Conservation (phyloP, 2,888 invertebrate species). For the Pammene aurita region DNA sequence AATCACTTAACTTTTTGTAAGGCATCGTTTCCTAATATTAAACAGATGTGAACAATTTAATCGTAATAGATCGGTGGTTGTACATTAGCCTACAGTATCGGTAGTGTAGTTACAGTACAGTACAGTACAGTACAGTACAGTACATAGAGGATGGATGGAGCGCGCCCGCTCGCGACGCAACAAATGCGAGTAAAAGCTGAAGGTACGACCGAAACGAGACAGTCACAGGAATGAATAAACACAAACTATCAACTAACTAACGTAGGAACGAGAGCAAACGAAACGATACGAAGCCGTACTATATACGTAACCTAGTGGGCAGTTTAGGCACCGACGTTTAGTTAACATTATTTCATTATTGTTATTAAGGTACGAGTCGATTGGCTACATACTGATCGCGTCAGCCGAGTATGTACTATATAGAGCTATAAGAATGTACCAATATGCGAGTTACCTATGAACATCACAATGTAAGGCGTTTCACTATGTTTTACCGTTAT, state of each 20-base stretch:
- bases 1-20: constrained; percentile 80
- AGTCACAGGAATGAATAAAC: constrained; percentile 72
- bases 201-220: constrained; percentile 58
- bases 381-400: constrained; percentile 68
- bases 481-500: constrained; percentile 72
- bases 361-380: constrained; percentile 68
- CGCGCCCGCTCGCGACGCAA: no score
- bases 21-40: constrained; percentile 81
- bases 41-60: constrained; percentile 73
- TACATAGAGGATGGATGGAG: no score
- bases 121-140: not conserved
- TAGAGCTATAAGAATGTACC: constrained; percentile 77
- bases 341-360: constrained; percentile 64
- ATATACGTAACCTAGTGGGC: constrained; percentile 75
- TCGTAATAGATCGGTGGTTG: constrained; percentile 76
- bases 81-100: constrained; percentile 70
- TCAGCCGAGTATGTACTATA: constrained; percentile 74
- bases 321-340: constrained; percentile 68
- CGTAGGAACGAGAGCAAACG: constrained; percentile 72
- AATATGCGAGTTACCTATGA: constrained; percentile 75
- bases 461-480: constrained; percentile 78
- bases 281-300: constrained; percentile 57
- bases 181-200: constrained; percentile 48
- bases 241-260: constrained; percentile 76
- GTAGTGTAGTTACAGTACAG: constrained; percentile 6